Evolutionary conservation across 2,113 vertebrate genomes (phyloP).

Genomic region (Dicentrarchus labrax): DNA sequence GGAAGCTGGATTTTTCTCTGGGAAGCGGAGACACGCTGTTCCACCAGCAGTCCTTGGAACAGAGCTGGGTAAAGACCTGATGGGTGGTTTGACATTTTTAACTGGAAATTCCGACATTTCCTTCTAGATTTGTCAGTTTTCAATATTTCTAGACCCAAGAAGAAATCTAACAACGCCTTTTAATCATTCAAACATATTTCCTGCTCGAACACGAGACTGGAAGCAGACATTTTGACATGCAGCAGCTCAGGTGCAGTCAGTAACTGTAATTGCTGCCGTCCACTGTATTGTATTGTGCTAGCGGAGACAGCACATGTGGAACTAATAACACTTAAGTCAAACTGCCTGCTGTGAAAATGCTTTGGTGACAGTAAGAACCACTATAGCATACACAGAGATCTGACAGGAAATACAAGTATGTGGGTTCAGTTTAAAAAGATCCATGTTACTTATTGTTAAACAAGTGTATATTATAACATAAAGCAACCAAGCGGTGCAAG

Average conservation of each 20-base stretch:
- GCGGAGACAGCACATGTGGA: too few species aligned
- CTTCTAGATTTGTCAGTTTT: neutral
- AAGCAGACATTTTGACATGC: neutral
- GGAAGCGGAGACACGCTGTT: too few species aligned
- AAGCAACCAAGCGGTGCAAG: neutral
- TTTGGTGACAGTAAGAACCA: neutral
- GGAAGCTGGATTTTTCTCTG: too few species aligned
- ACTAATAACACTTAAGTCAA: too few species aligned
- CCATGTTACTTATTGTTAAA: neutral
- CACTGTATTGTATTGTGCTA: neutral
- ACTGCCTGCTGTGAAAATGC: too few species aligned
- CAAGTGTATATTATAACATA: neutral
- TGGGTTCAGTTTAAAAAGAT: neutral
- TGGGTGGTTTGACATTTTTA: too few species aligned
- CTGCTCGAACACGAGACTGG: too few species aligned
- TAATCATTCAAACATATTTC: neutral
- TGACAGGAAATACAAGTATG: neutral
- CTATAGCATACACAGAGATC: neutral
- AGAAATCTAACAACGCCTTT: neutral
- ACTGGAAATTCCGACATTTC: too few species aligned
- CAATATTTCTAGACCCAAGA: neutral
- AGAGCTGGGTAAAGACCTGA: too few species aligned
- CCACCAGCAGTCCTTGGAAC: too few species aligned
- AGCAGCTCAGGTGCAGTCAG: neutral
- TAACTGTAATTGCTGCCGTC: neutral